These are phyloP conservation scores for Lacanobia wlatinum DNA, from an alignment of 2,888 invertebrate species.

Conservation along the genomic window DNA sequence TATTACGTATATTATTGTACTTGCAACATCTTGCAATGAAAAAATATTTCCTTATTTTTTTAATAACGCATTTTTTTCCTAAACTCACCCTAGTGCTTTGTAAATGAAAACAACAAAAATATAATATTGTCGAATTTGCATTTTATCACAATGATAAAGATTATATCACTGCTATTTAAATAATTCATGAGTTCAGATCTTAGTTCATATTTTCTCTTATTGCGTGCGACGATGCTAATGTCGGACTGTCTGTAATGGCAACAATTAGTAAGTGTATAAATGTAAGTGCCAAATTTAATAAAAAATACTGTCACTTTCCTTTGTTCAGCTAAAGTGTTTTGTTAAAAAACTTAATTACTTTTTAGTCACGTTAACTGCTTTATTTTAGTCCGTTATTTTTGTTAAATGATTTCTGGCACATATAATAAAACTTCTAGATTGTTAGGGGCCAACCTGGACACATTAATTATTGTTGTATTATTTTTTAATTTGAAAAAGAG, in stretches of 20 bases:
- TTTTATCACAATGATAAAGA: slow-evolving; percentile 22
- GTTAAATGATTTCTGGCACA: slow-evolving; percentile 5
- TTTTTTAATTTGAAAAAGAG: too few species aligned
- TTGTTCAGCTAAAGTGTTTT: slow-evolving; percentile 30
- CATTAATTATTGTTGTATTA: too few species aligned
- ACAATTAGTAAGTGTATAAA: slow-evolving; percentile 46
- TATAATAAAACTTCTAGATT: background rate
- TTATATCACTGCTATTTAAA: slow-evolving; percentile 18
- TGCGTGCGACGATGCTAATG: slow-evolving; percentile 62
- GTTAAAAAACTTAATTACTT: slow-evolving; percentile 32
- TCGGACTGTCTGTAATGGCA: slow-evolving; percentile 33
- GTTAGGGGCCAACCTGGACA: background rate
- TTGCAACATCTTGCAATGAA: background rate
- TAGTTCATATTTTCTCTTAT: slow-evolving; percentile 62
- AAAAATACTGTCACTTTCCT: slow-evolving; percentile 50
- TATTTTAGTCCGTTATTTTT: background rate
- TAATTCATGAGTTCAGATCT: slow-evolving; percentile 31
- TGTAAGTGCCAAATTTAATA: slow-evolving; percentile 37
- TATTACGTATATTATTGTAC: background rate
- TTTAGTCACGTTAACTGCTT: slow-evolving; percentile 17
- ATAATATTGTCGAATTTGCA: background rate
- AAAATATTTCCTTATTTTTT: background rate
- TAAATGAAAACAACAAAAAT: background rate
- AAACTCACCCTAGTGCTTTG: background rate
- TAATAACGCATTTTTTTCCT: too few species aligned